A percentile compares a stretch with the other conserved stretches of the same genome.
Conservation (phyloP, 2,797 vertebrate genomes). For the Malurus leucopterus region DNA sequence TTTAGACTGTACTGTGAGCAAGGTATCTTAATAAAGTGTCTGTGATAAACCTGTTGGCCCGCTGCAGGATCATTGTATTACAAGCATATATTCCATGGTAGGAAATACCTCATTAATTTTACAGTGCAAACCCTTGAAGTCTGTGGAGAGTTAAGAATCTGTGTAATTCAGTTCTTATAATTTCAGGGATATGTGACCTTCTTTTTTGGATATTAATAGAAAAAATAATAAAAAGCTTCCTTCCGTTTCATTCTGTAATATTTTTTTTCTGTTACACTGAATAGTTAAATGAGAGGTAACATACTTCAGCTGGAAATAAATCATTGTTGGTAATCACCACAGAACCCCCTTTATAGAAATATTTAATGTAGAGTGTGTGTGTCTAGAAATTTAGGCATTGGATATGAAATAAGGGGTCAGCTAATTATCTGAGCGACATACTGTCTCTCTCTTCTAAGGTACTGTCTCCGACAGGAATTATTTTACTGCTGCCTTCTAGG, state of each 20-base stretch:
- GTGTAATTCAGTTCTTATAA: neutral
- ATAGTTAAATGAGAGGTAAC: neutral
- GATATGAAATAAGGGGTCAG: neutral
- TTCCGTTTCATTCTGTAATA: neutral
- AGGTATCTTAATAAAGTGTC: neutral
- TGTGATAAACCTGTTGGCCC: neutral
- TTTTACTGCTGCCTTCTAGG: neutral
- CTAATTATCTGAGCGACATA: neutral
- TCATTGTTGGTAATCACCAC: neutral
- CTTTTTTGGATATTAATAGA: neutral
- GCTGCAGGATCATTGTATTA: neutral
- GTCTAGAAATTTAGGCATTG: neutral
- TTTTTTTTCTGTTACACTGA: neutral
- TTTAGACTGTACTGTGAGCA: neutral
- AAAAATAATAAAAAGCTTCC: neutral
- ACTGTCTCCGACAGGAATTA: neutral
- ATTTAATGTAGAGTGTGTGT: neutral
- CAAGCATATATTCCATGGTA: neutral
- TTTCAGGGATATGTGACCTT: neutral
- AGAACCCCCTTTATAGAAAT: neutral
- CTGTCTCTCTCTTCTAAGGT: neutral
- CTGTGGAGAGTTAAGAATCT: neutral
- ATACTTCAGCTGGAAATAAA: neutral
- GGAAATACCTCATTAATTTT: neutral
- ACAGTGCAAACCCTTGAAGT: neutral